Base-by-base conservation (phyloP, 2,888 invertebrate genomes). In the Minunthozetes semirufus region DNA sequence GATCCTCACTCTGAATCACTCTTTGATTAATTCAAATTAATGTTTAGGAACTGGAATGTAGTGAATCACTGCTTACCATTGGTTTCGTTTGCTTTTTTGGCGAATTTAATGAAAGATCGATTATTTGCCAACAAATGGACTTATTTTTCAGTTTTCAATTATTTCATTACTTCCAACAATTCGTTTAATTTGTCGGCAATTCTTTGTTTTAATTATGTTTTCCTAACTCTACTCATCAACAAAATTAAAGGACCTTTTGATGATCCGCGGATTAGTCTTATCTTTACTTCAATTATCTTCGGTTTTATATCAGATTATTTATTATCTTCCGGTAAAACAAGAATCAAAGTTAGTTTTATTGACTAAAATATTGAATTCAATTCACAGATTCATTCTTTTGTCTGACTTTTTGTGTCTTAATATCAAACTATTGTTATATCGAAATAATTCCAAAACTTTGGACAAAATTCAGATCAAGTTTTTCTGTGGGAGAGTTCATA, bases 401-500 rank as follows among this genome's bases (percentile, higher is more conserved):
- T 11, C 22, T 56, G 9, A 33, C 25, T n/a, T 72, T 29, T 9
- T 53, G 53, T 13, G n/a, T 25, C 17, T 59, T 72, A 15, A 0
- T 72, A 1, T 56, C 72, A 0, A 59, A 59, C 22, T 72, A 0
- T 59, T 72, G 25, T 8, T 72, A 38, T 8, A 11, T 53, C 9
- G 1, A 1, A 53, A 4, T 33, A 13, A 8, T 29, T 2, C 1
- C 53, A 5, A 50, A 59, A 22, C 15, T 72, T 19, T 11, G 17
- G 29, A 1, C 56, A 59, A 19, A 22, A 19, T 53, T 72, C 17
- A 53, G 19, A 15, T 56, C 33, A 0, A 56, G 56, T 33, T 72
- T 72, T 17, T 56, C 72, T 11, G 6, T 29, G 25, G 53, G 72
- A n/a, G 72, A 72, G 22, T n/a, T 72, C 15, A 29, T 56, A n/a